Base-by-base conservation (phyloP, 64 coral and sea anemone genomes). In the Cladopsammia gracilis region DNA sequence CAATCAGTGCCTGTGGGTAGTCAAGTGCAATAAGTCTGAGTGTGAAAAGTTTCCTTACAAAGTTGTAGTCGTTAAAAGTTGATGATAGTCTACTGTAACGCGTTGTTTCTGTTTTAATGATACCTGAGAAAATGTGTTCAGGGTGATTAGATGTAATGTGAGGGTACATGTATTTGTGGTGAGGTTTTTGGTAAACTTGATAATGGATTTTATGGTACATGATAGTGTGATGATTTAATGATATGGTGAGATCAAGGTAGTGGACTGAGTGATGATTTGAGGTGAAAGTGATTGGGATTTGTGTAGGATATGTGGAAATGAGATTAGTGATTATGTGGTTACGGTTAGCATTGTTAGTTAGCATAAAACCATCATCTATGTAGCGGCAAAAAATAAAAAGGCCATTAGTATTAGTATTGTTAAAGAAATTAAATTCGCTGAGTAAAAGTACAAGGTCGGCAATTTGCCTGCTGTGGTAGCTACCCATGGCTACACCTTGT, bases 241-340 rank as follows among this genome's bases (percentile, higher is more conserved):
- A 71, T 10, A 82, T 58, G 0, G 59, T 68, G 1, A 71, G 68
- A 25, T 85, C 79, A 19, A 75, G 62, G 12, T 75, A 76, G 25
- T 83, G 20, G 6, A 72, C 14, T 24, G 1, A 14, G 19, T 83
- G 65, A 0, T 15, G 4, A 25, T 73, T 73, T 6, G 25, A 67
- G 2, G 45, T 72, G 45, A 74, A 91, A 44, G 51, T 83, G 11
- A 74, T n/a, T n/a, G n/a, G 76, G 19, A 81, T 81, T 81, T 90
- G 89, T 23, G 25, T 43, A 8, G 73, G 87, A 20, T 90, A 90
- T 15, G 61, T 25, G 19, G 70, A 26, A 20, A 10, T 48, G 12
- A 90, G 62, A 18, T 64, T 20, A 64, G n/a, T n/a, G n/a, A n/a
- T n/a, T n/a, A n/a, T n/a, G n/a, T n/a, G n/a, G n/a, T n/a, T n/a